Percentiles rank a stretch among this genome's conserved stretches.
phyloP scores from a whole-genome alignment of 2,113 vertebrate genomes.

The Nycticebus coucang region DNA sequence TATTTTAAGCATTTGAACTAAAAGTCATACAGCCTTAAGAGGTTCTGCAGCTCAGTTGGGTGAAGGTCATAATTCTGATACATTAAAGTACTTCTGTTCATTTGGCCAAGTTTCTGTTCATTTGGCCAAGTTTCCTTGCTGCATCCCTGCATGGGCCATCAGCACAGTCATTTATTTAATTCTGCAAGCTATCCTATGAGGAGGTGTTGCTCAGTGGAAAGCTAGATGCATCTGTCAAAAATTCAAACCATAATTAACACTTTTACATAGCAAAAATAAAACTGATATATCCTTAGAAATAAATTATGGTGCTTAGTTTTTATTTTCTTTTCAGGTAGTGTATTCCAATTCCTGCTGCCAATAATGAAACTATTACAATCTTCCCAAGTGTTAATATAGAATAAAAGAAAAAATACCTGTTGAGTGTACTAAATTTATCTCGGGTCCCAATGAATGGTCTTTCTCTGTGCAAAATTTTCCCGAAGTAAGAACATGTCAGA shows the following conservation, averaged over 20 bases:
- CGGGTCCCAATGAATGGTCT: neutral
- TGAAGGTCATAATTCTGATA: slow-evolving; percentile 85
- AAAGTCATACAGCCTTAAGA: slow-evolving; percentile 91
- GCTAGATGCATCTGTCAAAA: slow-evolving; percentile 88
- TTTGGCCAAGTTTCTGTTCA: slow-evolving; percentile 88
- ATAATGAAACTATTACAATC: slow-evolving; percentile 15
- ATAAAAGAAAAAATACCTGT: neutral
- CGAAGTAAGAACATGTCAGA: neutral
- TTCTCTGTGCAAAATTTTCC: slow-evolving; percentile 7
- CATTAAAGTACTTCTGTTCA: slow-evolving; percentile 85
- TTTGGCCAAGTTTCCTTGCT: slow-evolving; percentile 85
- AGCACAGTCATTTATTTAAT: slow-evolving; percentile 91
- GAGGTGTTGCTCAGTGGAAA: slow-evolving; percentile 95
- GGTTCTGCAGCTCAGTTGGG: slow-evolving; percentile 83
- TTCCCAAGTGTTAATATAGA: neutral
- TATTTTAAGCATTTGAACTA: slow-evolving; percentile 59
- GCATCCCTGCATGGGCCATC: slow-evolving; percentile 88
- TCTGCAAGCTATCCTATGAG: slow-evolving; percentile 93
- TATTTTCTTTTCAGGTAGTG: neutral
- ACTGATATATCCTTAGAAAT: neutral
- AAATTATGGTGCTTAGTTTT: neutral
- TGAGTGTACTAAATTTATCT: neutral
- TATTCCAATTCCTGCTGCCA: neutral
- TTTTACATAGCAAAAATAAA: neutral
- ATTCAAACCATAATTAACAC: slow-evolving; percentile 48